phyloP scores from a whole-genome alignment of 2,888 invertebrate genomes.

The Drosophila nr. perissopoda region DNA sequence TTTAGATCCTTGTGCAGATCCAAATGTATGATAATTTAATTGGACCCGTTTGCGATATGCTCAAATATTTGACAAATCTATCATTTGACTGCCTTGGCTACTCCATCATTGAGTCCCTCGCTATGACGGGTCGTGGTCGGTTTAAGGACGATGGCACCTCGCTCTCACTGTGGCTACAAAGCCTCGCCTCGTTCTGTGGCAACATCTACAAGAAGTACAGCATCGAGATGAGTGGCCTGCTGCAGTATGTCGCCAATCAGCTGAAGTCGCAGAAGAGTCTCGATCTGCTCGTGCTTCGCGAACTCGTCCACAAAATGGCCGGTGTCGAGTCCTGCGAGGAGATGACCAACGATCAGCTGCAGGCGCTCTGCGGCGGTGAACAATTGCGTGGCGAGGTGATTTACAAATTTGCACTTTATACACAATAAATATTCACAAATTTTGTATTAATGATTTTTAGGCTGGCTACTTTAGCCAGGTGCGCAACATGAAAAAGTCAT shows the following conservation, averaged over 20 bases:
- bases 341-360: conserved; percentile 97
- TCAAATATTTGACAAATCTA: conserved; percentile 97
- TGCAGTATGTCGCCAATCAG: conserved; percentile 99
- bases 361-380: conserved; percentile 99
- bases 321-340: conserved; percentile 99
- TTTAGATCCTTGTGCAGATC: conserved; percentile 90
- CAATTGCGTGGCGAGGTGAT: conserved; percentile 95
- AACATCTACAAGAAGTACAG: conserved; percentile 98
- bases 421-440: neutral
- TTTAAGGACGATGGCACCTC: conserved; percentile 96
- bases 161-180: conserved; percentile 97
- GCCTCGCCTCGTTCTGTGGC: conserved; percentile 97
- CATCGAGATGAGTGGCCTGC: conserved; percentile 96
- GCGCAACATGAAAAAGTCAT: conserved; percentile 97
- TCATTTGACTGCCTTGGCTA: conserved; percentile 98
- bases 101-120: conserved; percentile 96
- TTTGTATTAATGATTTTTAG: conserved; percentile 85
- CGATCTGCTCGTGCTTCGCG: conserved; percentile 96
- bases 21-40: conserved; percentile 98
- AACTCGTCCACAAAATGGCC: conserved; percentile 99
- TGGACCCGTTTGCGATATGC: conserved; percentile 97
- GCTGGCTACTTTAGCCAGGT: conserved; percentile 99
- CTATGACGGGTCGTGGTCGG: conserved; percentile 90
- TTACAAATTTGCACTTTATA: neutral
- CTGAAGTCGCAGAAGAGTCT: conserved; percentile 97